A percentile compares a stretch with the other conserved stretches of the same genome.
Evolutionary conservation across 2,797 vertebrate genomes (phyloP).

Genomic region (Pseudomugil gertrudae): DNA sequence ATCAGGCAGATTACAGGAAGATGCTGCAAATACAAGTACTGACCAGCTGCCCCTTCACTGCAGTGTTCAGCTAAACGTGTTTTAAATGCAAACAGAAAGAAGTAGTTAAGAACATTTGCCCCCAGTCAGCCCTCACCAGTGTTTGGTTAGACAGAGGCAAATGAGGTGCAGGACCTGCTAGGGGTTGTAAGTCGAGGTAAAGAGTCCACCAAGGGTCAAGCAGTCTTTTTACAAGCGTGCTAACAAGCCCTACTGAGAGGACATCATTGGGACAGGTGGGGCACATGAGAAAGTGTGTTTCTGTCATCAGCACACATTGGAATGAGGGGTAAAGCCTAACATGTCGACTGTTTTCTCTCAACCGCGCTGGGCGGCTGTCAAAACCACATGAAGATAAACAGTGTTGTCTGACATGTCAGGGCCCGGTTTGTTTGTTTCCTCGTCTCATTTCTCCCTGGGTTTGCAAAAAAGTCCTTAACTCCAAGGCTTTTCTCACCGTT

Average conservation of each 20-base stretch:
- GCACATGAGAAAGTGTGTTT: slow-evolving; percentile 26
- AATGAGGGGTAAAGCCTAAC: not conserved
- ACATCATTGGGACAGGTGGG: slow-evolving; percentile 23
- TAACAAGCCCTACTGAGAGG: slow-evolving; percentile 24
- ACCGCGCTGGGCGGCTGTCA: slow-evolving; percentile 9
- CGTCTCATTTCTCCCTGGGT: not conserved
- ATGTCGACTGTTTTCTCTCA: slow-evolving; percentile 15
- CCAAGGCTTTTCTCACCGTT: not conserved
- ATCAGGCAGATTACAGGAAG: not conserved
- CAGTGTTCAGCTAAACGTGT: not conserved
- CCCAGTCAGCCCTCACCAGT: not conserved
- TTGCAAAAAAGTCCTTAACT: not conserved
- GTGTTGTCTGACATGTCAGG: not conserved
- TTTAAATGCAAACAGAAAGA: slow-evolving; percentile 7
- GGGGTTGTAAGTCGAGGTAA: slow-evolving; percentile 9
- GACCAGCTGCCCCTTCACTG: not conserved
- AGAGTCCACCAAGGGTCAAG: not conserved
- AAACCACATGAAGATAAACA: slow-evolving; percentile 21
- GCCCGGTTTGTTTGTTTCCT: slow-evolving; percentile 2
- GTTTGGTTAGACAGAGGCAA: slow-evolving; percentile 2
- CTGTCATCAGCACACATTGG: slow-evolving; percentile 16
- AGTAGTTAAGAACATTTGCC: not conserved
- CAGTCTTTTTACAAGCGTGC: slow-evolving; percentile 16
- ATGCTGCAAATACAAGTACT: not conserved
- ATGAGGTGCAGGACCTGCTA: slow-evolving; percentile 7